These are phyloP conservation scores for Charadrius vociferus DNA, from an alignment of 2,113 vertebrate genomes.

Conservation along the genomic window DNA sequence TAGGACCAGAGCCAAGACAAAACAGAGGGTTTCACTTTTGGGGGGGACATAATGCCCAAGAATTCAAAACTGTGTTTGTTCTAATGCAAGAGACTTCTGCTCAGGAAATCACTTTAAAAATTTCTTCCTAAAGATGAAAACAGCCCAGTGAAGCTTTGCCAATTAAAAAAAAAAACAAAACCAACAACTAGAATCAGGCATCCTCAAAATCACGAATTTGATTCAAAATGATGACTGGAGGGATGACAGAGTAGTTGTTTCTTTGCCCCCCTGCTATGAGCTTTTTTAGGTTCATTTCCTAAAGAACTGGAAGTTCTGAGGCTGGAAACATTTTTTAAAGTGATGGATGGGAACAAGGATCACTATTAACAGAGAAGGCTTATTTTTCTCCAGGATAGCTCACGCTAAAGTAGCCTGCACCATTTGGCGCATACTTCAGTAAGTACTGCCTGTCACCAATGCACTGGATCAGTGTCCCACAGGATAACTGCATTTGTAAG, in stretches of 20 bases:
- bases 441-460: neutral
- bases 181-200: neutral
- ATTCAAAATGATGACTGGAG: neutral
- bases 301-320: neutral
- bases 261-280: neutral
- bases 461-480: neutral
- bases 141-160: neutral
- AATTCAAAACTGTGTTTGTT: neutral
- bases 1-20: neutral
- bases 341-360: neutral
- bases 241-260: neutral
- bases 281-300: neutral
- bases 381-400: neutral
- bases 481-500: neutral
- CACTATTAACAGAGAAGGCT: neutral
- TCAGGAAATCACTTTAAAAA: neutral
- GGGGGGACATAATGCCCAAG: neutral
- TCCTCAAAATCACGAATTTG: neutral
- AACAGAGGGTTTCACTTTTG: neutral
- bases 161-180: neutral
- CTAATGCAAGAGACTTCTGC: neutral
- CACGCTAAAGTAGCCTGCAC: neutral
- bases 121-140: neutral
- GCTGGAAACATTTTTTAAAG: neutral
- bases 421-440: fast-evolving